Conservation (phyloP, 37 sponge, comb jelly and placozoan species). For the Oscarella lobularis region DNA sequence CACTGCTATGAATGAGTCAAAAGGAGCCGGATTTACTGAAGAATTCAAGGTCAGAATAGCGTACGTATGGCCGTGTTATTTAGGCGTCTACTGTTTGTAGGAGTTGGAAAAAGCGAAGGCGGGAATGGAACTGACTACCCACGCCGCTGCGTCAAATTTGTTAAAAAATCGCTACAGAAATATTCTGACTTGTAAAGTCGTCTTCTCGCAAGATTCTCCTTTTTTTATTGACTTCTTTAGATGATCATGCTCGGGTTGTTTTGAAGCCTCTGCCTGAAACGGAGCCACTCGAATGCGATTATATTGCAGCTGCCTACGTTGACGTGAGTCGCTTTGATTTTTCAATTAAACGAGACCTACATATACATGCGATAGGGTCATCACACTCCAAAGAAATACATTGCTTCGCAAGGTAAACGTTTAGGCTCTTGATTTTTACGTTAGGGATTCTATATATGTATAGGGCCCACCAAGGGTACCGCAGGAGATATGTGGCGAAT, state of each 20-base stretch:
- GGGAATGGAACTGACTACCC: too few species aligned
- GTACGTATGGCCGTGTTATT: not conserved
- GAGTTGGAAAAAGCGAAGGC: too few species aligned
- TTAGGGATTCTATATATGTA: too few species aligned
- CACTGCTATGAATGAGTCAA: not conserved
- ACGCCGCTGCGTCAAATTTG: not conserved
- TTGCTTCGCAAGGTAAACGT: constrained; percentile 80
- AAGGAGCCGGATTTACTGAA: constrained; percentile 15
- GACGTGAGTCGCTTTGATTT: constrained; percentile 29
- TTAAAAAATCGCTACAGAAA: constrained; percentile 12
- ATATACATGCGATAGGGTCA: constrained; percentile 31
- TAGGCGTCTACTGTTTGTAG: too few species aligned
- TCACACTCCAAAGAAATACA: constrained; percentile 24
- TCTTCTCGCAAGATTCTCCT: not conserved
- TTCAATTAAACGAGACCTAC: not conserved
- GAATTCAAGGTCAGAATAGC: constrained; percentile 22
- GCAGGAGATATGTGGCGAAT: constrained; percentile 54
- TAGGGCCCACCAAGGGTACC: constrained; percentile 35
- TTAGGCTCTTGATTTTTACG: too few species aligned
- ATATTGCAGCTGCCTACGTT: constrained; percentile 63
- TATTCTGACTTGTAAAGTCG: not conserved
- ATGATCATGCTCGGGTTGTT: constrained; percentile 53
- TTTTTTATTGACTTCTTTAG: constrained; percentile 9
- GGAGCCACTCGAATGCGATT: constrained; percentile 20
- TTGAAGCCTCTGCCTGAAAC: constrained; percentile 15